Conservation (phyloP, 23 tunicate species). For the Botrylloides violaceus region DNA sequence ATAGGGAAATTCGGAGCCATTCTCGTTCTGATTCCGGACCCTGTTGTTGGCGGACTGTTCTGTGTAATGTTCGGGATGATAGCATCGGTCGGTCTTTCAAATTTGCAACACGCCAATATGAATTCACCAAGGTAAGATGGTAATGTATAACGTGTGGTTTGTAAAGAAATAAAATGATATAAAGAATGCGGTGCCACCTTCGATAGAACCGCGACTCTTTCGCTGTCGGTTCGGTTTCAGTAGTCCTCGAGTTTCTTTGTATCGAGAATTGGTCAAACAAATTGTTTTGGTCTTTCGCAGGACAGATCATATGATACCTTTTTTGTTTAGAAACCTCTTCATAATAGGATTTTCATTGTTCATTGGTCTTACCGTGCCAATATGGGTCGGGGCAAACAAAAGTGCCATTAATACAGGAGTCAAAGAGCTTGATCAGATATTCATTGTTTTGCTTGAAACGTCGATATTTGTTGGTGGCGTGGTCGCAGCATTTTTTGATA, state of each 20-base stretch:
- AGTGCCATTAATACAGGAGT: constrained; percentile 46
- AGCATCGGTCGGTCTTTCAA: constrained; percentile 70
- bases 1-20: constrained; percentile 75
- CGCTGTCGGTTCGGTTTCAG: too few species aligned
- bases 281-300: too few species aligned
- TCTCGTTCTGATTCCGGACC: constrained; percentile 85
- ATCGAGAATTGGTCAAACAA: too few species aligned
- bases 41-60: constrained; percentile 86
- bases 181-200: too few species aligned
- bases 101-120: constrained; percentile 68
- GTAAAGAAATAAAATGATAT: too few species aligned
- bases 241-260: too few species aligned
- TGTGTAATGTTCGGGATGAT: constrained; percentile 89
- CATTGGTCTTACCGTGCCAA: constrained; percentile 46
- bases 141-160: too few species aligned
- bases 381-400: constrained; percentile 55
- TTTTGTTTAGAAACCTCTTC: constrained; percentile 49
- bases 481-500: constrained; percentile 58
- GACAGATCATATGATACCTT: too few species aligned
- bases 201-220: too few species aligned
- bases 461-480: constrained; percentile 61
- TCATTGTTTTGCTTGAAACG: constrained; percentile 49
- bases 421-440: constrained; percentile 43
- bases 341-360: constrained; percentile 57
- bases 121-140: constrained; percentile 62